Conservation (phyloP, 2,888 invertebrate genomes). For the Ommatoiulus sabulosus region DNA sequence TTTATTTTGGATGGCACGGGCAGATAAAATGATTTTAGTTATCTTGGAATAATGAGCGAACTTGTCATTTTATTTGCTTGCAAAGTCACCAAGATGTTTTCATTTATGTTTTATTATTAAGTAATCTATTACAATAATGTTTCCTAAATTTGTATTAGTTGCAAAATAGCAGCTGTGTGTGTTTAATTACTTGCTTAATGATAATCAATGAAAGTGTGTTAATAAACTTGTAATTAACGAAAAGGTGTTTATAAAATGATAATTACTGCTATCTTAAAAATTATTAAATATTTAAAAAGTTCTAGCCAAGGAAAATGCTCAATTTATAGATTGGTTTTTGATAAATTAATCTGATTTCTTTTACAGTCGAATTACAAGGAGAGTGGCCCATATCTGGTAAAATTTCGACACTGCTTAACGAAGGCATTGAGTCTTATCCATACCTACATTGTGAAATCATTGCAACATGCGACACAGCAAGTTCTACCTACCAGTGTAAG, state of each 20-base stretch:
- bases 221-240: too few relatives aligned
- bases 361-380: conserved; percentile 85
- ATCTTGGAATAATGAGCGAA: too few relatives aligned
- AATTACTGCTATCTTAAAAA: background rate
- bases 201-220: background rate
- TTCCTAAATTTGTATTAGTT: too few relatives aligned
- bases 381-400: conserved; percentile 81
- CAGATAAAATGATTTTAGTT: too few relatives aligned
- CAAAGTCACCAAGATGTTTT: too few relatives aligned
- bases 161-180: too few relatives aligned
- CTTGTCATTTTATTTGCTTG: too few relatives aligned
- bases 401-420: conserved; percentile 86
- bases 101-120: too few relatives aligned
- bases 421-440: conserved; percentile 84
- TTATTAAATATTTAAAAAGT: background rate
- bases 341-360: conserved; percentile 58
- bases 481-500: conserved; percentile 67
- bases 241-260: background rate
- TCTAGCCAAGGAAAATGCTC: background rate
- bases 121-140: too few relatives aligned
- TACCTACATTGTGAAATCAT: conserved; percentile 80
- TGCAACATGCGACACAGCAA: conserved; percentile 84
- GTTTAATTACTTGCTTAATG: too few relatives aligned
- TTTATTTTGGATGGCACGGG: too few relatives aligned
- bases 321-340: conserved; percentile 49